Conservation (phyloP, 2,888 invertebrate genomes). For the Imbricaverruca yamaguchii region DNA sequence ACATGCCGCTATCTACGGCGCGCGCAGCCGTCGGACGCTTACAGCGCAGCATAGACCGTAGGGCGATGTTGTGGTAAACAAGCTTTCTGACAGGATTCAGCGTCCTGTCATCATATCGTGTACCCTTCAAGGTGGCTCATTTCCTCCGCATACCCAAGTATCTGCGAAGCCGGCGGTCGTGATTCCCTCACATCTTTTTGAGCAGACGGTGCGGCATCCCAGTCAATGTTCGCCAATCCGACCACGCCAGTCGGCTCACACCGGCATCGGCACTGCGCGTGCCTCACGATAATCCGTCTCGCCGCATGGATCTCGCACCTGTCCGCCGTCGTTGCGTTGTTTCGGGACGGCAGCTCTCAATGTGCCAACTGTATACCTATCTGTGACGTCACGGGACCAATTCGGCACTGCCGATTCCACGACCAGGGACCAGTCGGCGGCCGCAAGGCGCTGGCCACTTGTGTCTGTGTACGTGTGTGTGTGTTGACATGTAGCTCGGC, state of each 20-base stretch:
- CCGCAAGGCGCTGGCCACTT: neutral
- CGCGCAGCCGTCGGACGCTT: neutral
- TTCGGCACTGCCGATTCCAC: neutral
- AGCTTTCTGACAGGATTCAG: neutral
- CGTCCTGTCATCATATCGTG: no score
- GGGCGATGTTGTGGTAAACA: neutral
- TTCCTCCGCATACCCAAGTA: no score
- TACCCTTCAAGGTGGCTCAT: no score
- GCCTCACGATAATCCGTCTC: neutral
- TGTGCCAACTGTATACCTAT: neutral
- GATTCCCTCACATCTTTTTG: no score
- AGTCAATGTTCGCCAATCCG: no score
- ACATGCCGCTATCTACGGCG: no score
- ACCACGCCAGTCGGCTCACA: no score
- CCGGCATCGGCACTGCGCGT: no score
- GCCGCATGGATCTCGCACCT: neutral
- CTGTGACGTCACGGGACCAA: constrained; percentile 8
- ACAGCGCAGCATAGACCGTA: neutral
- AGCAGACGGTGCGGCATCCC: no score
- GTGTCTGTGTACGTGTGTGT: neutral
- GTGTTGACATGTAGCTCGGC: neutral
- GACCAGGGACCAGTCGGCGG: neutral
- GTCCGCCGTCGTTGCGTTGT: neutral
- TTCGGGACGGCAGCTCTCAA: neutral
- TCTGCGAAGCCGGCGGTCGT: no score